Base-by-base conservation (phyloP, 2,797 vertebrate genomes). In the Sebastes aleutianus region DNA sequence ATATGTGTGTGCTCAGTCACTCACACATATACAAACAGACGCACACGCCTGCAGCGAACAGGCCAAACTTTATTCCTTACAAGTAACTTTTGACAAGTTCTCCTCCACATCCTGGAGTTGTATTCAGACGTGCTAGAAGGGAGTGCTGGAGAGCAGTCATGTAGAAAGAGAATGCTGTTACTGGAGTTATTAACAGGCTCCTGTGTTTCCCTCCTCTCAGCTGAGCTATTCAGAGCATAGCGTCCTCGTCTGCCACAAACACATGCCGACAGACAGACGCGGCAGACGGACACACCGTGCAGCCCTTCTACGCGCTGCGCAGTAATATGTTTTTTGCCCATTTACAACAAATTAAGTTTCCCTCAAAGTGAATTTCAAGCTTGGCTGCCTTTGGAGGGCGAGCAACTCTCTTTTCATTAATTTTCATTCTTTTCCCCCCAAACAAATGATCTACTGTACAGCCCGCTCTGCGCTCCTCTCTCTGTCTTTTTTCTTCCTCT, bases 351-450 rank as follows among this genome's bases (percentile, higher is more conserved):
- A 99, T 99, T 98, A 98, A 96, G 97, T 97, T 97, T 97, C 94
- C 90, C 95, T 97, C 96, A 98, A 98, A 99, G 96, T 98, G 96
- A 97, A 99, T 98, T 98, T 99, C 97, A 98, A 96, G 97, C 97
- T 95, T 96, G 97, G 95, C 96, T 96, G 97, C 95, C 90, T 97
- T 96, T 96, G 64, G 92, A 97, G 96, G 96, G 96, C 96, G 95
- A 96, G 96, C 96, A 97, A 97, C 97, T 97, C 96, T 95, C 91
- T 97, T 98, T 98, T 98, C 97, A 98, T 98, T 98, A 97, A 97
- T 96, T 97, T 97, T 97, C 94, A 98, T 97, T 95, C 92, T 95
- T 94, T 93, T 87, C 80, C 89, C 76, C 88, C 82, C 36, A 66
- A 74, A 97, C 96, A 97, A 97, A 98, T 97, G 96, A 98, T 97